phyloP scores from a whole-genome alignment of 37 sponge, comb jelly and placozoan species.

The Spongilla lacustris region DNA sequence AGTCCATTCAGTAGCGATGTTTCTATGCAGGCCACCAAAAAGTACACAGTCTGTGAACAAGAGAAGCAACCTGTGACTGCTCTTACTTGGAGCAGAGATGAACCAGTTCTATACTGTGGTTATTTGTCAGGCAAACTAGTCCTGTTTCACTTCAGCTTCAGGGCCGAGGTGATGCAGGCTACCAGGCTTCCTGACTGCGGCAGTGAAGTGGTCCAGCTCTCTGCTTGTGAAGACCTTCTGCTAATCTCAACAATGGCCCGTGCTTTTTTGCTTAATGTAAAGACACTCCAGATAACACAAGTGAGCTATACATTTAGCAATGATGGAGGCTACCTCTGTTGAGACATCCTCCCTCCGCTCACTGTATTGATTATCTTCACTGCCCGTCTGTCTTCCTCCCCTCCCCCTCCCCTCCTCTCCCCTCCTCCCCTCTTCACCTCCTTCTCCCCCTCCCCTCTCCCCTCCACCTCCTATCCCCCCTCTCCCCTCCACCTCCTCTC shows the following conservation, averaged over 20 bases:
- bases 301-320: constrained; percentile 9
- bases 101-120: constrained; percentile 55
- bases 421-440: neutral
- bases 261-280: constrained; percentile 38
- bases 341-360: neutral
- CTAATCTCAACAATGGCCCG: constrained; percentile 70
- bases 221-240: constrained; percentile 13
- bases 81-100: constrained; percentile 54
- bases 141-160: constrained; percentile 27
- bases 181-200: constrained; percentile 43
- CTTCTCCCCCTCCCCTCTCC: too few relatives aligned
- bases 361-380: too few relatives aligned
- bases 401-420: neutral
- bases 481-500: neutral
- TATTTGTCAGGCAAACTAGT: constrained; percentile 67
- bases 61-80: constrained; percentile 31
- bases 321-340: neutral
- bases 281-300: constrained; percentile 59
- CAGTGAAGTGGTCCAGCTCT: constrained; percentile 53
- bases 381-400: neutral
- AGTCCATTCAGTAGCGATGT: neutral
- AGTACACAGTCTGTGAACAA: constrained; percentile 32
- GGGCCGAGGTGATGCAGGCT: constrained; percentile 12
- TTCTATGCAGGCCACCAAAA: constrained; percentile 15
- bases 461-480: neutral